Percentiles rank a stretch among this genome's conserved stretches.
Conservation (phyloP, 2,113 vertebrate genomes). For the Tachycineta bicolor region DNA sequence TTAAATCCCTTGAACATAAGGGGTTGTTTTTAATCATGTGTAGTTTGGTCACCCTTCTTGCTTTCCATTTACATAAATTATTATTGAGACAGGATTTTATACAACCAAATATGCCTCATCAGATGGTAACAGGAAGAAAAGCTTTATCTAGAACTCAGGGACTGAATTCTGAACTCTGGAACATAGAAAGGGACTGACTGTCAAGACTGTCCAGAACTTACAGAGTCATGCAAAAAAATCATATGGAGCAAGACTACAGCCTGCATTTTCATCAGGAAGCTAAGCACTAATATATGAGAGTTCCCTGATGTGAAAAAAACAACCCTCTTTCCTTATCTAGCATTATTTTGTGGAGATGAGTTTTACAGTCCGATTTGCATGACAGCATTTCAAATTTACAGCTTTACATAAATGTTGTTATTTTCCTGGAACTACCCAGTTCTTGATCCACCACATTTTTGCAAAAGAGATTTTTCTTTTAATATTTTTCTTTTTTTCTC, state of each 20-base stretch:
- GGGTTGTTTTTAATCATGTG: neutral
- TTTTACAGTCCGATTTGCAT: neutral
- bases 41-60: neutral
- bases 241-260: neutral
- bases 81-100: neutral
- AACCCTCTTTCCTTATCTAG: neutral
- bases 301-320: neutral
- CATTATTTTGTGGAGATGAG: neutral
- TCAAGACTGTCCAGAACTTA: neutral
- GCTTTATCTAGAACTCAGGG: neutral
- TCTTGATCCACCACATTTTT: neutral
- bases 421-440: neutral
- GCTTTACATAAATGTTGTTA: neutral
- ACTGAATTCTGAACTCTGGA: neutral
- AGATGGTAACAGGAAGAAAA: neutral
- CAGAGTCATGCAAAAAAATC: neutral
- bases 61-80: neutral
- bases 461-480: neutral
- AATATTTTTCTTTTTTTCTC: neutral
- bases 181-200: neutral
- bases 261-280: neutral
- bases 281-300: neutral
- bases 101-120: neutral
- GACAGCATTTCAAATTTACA: neutral
- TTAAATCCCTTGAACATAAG: constrained; percentile 1